phyloP scores from a whole-genome alignment of 2,113 vertebrate genomes.

The Cynopterus brachyotis region DNA sequence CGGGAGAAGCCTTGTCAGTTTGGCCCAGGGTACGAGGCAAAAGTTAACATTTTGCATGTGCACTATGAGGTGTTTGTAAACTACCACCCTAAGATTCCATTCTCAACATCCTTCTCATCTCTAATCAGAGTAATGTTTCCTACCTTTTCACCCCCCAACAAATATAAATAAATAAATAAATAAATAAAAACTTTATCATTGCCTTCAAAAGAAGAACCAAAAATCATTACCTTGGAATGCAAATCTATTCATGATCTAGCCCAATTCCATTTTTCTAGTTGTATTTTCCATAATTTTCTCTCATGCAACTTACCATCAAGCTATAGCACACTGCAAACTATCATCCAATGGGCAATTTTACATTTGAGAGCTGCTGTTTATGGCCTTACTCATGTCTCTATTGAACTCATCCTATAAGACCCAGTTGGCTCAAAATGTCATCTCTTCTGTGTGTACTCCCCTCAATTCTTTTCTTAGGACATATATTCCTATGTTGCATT shows the following conservation, averaged over 20 bases:
- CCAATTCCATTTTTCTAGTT: background rate
- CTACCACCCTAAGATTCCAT: background rate
- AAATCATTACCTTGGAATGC: background rate
- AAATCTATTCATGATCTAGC: background rate
- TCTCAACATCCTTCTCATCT: background rate
- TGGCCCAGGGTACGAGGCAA: background rate
- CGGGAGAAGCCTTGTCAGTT: background rate
- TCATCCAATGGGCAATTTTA: background rate
- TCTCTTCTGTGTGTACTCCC: background rate
- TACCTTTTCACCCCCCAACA: background rate
- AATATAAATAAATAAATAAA: background rate
- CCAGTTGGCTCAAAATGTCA: background rate
- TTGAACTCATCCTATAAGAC: background rate
- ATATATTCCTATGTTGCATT: background rate
- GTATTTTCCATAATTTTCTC: background rate
- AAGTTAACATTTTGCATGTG: background rate
- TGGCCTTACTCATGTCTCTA: background rate
- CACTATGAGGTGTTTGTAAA: background rate
- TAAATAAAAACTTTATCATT: background rate
- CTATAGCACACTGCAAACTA: background rate
- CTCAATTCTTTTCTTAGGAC: background rate
- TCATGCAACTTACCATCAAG: background rate
- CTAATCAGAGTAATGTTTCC: background rate
- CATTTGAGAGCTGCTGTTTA: background rate
- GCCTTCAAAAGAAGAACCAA: background rate